phyloP scores from a whole-genome alignment of 1,140 invertebrate genomes.

The Halesus radiatus region DNA sequence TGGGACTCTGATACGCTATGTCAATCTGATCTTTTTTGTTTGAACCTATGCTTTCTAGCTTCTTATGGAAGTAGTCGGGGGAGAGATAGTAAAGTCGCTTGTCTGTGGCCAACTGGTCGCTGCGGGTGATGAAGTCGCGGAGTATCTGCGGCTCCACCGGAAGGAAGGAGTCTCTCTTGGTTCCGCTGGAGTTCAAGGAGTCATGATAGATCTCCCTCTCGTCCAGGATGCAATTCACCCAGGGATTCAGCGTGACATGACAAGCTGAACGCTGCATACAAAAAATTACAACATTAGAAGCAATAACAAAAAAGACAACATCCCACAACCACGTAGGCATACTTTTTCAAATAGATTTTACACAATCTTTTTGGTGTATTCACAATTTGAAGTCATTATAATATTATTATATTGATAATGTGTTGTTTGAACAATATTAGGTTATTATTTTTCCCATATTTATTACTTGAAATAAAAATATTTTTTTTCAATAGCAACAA shows the following conservation, averaged over 20 bases:
- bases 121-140: conserved; percentile 49
- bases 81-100: conserved; percentile 50
- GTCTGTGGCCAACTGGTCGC: conserved; percentile 51
- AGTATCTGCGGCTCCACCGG: conserved; percentile 49
- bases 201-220: conserved; percentile 35
- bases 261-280: conserved; percentile 6
- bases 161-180: conserved; percentile 17
- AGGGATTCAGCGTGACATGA: conserved; percentile 35
- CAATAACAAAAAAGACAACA: too few species aligned
- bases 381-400: too few species aligned
- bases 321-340: too few species aligned
- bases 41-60: conserved; percentile 4
- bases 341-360: too few species aligned
- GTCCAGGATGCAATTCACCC: conserved; percentile 38
- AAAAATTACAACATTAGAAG: background rate
- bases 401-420: too few species aligned
- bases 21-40: conserved; percentile 48
- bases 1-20: conserved; percentile 51
- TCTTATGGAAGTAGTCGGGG: conserved; percentile 46
- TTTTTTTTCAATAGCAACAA: too few species aligned
- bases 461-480: too few species aligned
- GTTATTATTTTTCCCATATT: too few species aligned
- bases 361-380: too few species aligned
- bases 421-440: too few species aligned
- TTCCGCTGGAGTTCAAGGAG: conserved; percentile 49